Base-by-base conservation (phyloP, 2,888 invertebrate species). In the Brenthis daphne region DNA sequence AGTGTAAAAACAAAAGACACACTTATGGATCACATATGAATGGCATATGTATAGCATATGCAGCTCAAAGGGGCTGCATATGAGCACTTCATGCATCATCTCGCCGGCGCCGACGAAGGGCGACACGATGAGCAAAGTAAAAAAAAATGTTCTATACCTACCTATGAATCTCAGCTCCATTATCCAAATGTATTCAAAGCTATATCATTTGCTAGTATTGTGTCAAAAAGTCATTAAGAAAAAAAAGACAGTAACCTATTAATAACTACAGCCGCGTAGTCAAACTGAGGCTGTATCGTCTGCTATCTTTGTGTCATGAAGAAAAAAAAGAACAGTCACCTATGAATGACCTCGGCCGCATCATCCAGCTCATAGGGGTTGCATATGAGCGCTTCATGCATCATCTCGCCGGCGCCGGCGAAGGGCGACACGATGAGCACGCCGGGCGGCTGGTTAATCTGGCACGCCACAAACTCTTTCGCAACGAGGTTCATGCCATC, bases 401-500 rank as follows among this genome's bases (percentile, higher is more conserved):
- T 98, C 94, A 97, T 97, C 86, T 98, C 97, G 0, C 97, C 97
- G 6, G 98, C 98, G 0, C 98, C 98, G 68, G 98, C 98, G 82
- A 98, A 98, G 0, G 98, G 98, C 0, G 98, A 98, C 11, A 98
- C 95, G 63, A 98, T 96, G 51, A 98, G 88, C 0, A 98, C 98
- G 3, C 98, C 98, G 0, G 96, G 97, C 0, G 96, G 95, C 33
- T 94, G 94, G 79, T 97, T 97, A 50, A 97, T 97, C 87, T 98
- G 97, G 80, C 98, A 98, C 1, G 98, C 98, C 1, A 98, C 98
- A 82, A 97, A 98, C 85, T 98, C 98, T 84, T 98, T 98, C 8
- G 98, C 98, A 0, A 98, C 98, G 65, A 98, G 93, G 87, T 98
- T 98, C 98, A 98, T 98, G 64, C 97, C 97, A 79, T 98, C 98